Percentiles rank a stretch among this genome's conserved stretches.
phyloP scores from a whole-genome alignment of 2,113 vertebrate genomes.

The Chionomys nivalis region DNA sequence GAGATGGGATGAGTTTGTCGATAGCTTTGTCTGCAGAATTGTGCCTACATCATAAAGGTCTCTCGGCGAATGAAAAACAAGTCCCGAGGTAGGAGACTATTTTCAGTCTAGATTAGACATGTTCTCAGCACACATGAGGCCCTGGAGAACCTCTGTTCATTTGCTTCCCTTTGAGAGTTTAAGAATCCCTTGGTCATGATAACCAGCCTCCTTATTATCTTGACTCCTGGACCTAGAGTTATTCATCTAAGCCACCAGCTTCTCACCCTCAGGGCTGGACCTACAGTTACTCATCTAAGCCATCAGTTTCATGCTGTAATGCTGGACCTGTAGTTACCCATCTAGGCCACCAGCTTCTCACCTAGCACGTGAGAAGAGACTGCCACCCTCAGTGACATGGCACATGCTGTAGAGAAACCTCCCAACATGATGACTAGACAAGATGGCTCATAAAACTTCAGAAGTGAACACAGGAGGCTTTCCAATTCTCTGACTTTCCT shows the following conservation, averaged over 20 bases:
- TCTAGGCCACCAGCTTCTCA: background rate
- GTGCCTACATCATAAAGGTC: background rate
- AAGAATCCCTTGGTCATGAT: background rate
- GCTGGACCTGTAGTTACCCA: no score
- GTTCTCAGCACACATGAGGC: background rate
- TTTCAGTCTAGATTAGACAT: background rate
- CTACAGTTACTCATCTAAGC: background rate
- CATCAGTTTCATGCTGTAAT: background rate
- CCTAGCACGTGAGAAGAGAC: background rate
- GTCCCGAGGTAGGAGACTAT: background rate
- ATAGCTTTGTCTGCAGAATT: background rate
- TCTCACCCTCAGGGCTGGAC: background rate
- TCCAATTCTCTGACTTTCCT: background rate
- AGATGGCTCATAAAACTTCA: background rate
- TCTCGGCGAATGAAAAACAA: background rate
- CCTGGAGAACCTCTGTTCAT: background rate
- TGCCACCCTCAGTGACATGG: background rate
- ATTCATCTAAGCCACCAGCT: background rate
- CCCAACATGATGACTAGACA: no score
- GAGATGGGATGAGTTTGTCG: background rate
- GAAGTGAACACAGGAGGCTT: background rate
- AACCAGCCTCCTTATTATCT: background rate
- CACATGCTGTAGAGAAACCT: background rate
- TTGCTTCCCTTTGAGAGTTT: background rate
- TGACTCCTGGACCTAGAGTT: background rate